Evolutionary conservation across 2,888 invertebrate species (phyloP).

Genomic region (Oscheius sp.): DNA sequence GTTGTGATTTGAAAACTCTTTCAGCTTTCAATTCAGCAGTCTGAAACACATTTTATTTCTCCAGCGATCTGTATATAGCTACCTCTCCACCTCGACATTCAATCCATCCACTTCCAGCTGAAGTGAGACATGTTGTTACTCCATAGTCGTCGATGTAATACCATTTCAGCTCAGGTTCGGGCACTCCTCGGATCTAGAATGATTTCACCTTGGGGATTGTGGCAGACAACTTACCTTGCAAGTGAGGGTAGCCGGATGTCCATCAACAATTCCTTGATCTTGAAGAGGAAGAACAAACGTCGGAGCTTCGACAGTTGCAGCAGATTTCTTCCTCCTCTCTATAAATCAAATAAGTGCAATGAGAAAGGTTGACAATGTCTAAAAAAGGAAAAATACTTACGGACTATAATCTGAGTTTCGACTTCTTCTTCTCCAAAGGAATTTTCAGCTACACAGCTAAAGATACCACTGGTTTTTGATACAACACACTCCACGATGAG

Average conservation of each 20-base stretch:
- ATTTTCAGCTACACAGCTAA: constrained; percentile 75
- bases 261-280: constrained; percentile 62
- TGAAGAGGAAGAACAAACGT: constrained; percentile 54
- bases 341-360: neutral
- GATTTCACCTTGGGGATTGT: too few species aligned
- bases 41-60: constrained; percentile 27
- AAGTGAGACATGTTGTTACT: constrained; percentile 46
- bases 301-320: constrained; percentile 46
- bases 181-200: constrained; percentile 48
- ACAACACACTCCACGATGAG: constrained; percentile 63
- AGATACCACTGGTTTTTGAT: constrained; percentile 74
- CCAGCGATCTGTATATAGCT: too few species aligned
- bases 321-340: constrained; percentile 19
- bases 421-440: constrained; percentile 70
- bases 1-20: constrained; percentile 55
- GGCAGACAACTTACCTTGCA: constrained; percentile 45
- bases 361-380: neutral
- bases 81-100: constrained; percentile 60
- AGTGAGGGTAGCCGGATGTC: constrained; percentile 58
- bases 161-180: constrained; percentile 64
- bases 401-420: constrained; percentile 59
- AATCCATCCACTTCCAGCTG: constrained; percentile 56
- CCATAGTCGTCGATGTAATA: constrained; percentile 61
- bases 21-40: constrained; percentile 58
- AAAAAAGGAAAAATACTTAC: constrained; percentile 12